phyloP scores from a whole-genome alignment of 2,797 vertebrate genomes.

The Orientallactaga sibirica region DNA sequence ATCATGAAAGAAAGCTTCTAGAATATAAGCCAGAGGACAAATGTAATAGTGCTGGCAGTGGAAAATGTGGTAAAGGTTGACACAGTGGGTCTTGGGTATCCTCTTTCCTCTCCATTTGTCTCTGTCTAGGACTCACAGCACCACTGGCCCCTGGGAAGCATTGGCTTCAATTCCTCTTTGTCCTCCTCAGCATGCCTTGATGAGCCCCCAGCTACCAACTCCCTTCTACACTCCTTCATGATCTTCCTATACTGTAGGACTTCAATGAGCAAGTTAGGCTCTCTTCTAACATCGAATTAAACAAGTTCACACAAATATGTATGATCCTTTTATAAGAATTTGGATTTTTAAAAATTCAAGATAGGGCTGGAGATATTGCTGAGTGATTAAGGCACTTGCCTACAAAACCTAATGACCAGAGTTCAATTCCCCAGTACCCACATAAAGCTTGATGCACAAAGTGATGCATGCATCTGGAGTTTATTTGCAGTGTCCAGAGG shows the following conservation, averaged over 20 bases:
- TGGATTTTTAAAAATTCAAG: not conserved
- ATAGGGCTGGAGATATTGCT: not conserved
- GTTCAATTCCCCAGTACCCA: too few relatives aligned
- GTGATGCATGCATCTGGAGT: too few relatives aligned
- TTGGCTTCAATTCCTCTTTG: too few relatives aligned
- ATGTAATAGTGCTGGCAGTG: not conserved
- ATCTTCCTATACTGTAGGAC: not conserved
- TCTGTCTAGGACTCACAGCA: not conserved
- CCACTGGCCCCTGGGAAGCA: too few relatives aligned
- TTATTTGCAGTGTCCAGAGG: too few relatives aligned
- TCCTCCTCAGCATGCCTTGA: not conserved
- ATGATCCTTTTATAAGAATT: not conserved
- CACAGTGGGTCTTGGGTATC: not conserved
- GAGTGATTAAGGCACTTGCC: too few relatives aligned
- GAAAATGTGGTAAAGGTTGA: not conserved
- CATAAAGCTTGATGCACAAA: too few relatives aligned
- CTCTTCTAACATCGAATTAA: not conserved
- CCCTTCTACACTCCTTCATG: not conserved
- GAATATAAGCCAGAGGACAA: not conserved
- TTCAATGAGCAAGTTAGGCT: not conserved
- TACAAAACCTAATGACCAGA: too few relatives aligned
- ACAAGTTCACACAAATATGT: not conserved
- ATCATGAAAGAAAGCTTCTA: not conserved
- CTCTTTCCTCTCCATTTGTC: not conserved
- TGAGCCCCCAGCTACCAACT: too few relatives aligned